A percentile compares a stretch with the other conserved stretches of the same genome.
Evolutionary conservation across 2,888 invertebrate genomes (phyloP).

Genomic region (Balanococcus diminutus): DNA sequence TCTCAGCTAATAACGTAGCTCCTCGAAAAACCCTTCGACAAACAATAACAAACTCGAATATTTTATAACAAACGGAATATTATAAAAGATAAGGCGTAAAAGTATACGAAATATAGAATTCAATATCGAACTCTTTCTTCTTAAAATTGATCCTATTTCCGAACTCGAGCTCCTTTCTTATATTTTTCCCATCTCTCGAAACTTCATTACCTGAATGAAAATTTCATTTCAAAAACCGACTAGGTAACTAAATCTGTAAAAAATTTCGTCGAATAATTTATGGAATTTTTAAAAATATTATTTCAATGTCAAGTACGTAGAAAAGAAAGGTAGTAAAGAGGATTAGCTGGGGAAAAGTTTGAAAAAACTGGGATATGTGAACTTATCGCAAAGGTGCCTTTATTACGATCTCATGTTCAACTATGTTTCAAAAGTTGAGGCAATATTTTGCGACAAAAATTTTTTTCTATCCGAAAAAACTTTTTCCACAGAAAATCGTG

Average conservation of each 20-base stretch:
- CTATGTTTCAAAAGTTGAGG: background rate
- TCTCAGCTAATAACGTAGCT: background rate
- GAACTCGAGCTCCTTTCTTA: background rate
- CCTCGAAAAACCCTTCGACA: background rate
- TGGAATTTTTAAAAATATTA: background rate
- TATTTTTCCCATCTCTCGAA: background rate
- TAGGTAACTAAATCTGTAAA: background rate
- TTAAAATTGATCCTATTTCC: background rate
- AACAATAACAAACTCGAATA: slow-evolving; percentile 6
- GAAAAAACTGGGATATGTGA: background rate
- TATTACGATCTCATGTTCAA: background rate
- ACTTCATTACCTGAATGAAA: background rate
- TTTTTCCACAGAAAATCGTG: background rate
- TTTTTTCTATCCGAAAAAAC: background rate
- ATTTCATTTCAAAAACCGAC: background rate
- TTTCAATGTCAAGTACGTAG: background rate
- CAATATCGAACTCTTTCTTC: background rate
- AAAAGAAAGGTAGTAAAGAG: background rate
- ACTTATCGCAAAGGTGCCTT: background rate
- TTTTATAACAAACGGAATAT: background rate
- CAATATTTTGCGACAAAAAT: background rate
- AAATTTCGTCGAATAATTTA: background rate
- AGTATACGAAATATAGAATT: background rate
- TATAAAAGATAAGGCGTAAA: background rate
- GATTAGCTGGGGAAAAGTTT: background rate